A percentile compares a stretch with the other conserved stretches of the same genome.
Conservation (phyloP, 2,888 invertebrate genomes). For the Epistrophe eligans region DNA sequence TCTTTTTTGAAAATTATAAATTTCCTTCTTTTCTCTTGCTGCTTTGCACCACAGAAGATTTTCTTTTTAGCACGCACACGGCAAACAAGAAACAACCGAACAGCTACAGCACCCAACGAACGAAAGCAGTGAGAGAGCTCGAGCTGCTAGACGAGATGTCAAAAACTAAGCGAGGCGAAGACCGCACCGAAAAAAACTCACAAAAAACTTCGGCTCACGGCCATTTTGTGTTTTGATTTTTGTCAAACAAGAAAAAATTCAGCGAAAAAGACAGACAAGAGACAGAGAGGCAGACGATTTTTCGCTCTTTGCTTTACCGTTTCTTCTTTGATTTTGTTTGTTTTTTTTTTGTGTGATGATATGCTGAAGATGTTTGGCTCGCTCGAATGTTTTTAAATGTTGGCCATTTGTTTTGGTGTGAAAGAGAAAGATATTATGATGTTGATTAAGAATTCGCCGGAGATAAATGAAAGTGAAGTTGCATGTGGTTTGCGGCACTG, state of each 20-base stretch:
- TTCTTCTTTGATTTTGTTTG: slow-evolving; percentile 34
- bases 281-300: background rate
- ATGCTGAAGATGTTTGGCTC: slow-evolving; percentile 5
- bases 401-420: background rate
- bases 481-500: background rate
- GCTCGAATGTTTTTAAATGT: background rate
- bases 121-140: slow-evolving; percentile 59
- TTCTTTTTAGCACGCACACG: slow-evolving; percentile 58
- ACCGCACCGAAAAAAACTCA: slow-evolving; percentile 44
- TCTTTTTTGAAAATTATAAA: slow-evolving; percentile 12
- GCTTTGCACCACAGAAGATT: slow-evolving; percentile 62
- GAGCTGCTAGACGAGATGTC: slow-evolving; percentile 55
- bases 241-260: background rate
- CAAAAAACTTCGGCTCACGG: slow-evolving; percentile 73
- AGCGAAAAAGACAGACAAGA: slow-evolving; percentile 3
- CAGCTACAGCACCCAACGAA: slow-evolving; percentile 61
- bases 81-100: slow-evolving; percentile 65
- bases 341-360: background rate
- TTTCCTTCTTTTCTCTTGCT: slow-evolving; percentile 64
- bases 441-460: slow-evolving; percentile 24
- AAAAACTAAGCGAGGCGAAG: slow-evolving; percentile 64
- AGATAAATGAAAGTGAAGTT: slow-evolving; percentile 25
- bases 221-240: slow-evolving; percentile 79
- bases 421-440: background rate
- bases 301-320: slow-evolving; percentile 28